Conservation (phyloP, 64 coral and sea anemone species). For the Dendrophyllia cribrosa region DNA sequence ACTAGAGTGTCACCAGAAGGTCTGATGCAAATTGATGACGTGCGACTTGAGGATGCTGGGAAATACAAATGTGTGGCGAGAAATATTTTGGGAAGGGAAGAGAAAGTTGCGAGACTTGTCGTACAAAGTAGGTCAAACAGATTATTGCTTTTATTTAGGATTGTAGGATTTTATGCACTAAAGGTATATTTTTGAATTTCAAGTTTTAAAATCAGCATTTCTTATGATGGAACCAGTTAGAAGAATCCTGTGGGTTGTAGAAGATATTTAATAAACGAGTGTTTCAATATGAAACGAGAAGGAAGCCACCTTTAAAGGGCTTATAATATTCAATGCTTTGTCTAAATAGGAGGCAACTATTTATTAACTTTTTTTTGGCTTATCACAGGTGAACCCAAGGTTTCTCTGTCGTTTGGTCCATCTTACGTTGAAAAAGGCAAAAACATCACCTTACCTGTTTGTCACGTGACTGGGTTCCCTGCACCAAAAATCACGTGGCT, state of each 20-base stretch:
- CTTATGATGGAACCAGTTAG: no score
- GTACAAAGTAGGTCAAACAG: neutral
- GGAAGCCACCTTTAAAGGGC: no score
- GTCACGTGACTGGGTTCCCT: conserved; percentile 22
- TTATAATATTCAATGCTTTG: no score
- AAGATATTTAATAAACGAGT: no score
- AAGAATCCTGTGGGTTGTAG: no score
- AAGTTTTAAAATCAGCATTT: no score
- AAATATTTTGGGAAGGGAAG: conserved; percentile 5
- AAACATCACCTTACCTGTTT: conserved; percentile 19
- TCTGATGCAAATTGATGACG: neutral
- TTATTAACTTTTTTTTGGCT: neutral
- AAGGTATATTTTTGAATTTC: no score
- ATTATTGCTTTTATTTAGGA: neutral
- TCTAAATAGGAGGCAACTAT: no score
- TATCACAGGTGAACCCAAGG: conserved; percentile 4
- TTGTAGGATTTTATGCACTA: neutral
- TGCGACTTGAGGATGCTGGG: neutral
- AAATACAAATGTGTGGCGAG: neutral
- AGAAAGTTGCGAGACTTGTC: neutral
- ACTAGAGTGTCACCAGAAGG: neutral
- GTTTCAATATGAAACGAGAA: no score
- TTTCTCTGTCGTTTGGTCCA: conserved; percentile 42
- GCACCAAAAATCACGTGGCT: conserved; percentile 4
- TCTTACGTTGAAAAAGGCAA: conserved; percentile 40